Conservation (phyloP, 2,113 vertebrate genomes). For the Mirza zaza region DNA sequence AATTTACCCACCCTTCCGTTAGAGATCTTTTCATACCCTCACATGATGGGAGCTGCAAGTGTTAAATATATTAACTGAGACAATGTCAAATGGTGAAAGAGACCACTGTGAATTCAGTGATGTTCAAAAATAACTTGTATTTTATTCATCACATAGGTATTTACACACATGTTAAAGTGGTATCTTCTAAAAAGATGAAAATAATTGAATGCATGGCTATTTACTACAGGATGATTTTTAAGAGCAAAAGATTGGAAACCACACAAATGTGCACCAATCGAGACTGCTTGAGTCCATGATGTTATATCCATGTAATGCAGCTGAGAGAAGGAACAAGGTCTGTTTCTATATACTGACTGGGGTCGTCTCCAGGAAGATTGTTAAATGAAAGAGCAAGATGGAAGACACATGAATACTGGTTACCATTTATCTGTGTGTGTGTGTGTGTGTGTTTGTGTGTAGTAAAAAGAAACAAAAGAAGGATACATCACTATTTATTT, state of each 20-base stretch:
- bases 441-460: background rate
- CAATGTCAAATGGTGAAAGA: background rate
- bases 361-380: background rate
- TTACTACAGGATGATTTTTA: background rate
- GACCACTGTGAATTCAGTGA: background rate
- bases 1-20: background rate
- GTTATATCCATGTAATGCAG: background rate
- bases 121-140: background rate
- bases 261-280: background rate
- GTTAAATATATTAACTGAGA: background rate
- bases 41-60: background rate
- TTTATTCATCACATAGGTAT: conserved; percentile 1
- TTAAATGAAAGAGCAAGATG: background rate
- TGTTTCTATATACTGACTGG: background rate
- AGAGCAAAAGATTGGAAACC: background rate
- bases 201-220: background rate
- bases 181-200: background rate
- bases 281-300: background rate
- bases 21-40: background rate
- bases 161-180: background rate
- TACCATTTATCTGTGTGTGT: background rate
- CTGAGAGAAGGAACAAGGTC: background rate
- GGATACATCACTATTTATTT: background rate
- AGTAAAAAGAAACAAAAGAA: background rate
- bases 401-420: background rate